phyloP scores from a whole-genome alignment of 2,113 vertebrate genomes.

The Chaetops frenatus region DNA sequence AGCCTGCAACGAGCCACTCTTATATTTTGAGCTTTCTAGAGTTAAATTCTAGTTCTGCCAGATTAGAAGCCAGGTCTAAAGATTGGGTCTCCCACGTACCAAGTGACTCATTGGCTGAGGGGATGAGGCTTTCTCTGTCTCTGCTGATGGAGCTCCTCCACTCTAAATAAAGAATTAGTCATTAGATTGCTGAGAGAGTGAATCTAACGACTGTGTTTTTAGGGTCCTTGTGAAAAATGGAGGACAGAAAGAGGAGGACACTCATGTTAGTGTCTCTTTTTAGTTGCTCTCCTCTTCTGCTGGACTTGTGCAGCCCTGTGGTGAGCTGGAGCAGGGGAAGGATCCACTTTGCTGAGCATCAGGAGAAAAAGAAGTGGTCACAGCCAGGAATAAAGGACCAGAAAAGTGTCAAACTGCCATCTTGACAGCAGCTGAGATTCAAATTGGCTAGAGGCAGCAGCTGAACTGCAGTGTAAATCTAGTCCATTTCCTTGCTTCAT shows the following conservation, averaged over 20 bases:
- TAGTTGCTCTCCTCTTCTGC: background rate
- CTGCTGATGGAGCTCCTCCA: background rate
- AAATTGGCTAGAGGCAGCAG: background rate
- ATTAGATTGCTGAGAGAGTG: background rate
- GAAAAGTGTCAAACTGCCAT: background rate
- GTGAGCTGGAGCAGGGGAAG: background rate
- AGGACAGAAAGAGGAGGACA: background rate
- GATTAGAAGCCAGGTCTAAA: background rate
- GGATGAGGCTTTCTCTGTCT: background rate
- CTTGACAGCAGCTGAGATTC: background rate
- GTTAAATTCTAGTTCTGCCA: background rate
- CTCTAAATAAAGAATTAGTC: background rate
- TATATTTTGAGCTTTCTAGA: background rate
- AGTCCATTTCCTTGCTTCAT: background rate
- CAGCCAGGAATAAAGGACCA: background rate
- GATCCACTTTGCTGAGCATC: background rate
- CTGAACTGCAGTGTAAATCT: background rate
- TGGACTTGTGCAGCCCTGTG: background rate
- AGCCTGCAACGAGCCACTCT: background rate
- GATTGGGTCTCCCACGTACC: background rate
- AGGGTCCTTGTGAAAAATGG: background rate
- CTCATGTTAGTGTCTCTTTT: background rate
- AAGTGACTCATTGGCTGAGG: background rate
- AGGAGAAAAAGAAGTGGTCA: background rate
- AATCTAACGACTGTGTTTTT: background rate